Evolutionary conservation across 2,888 invertebrate species (phyloP), one percentile per base, ranked within the genome.

Genomic region (Stegana nigrithorax): DNA sequence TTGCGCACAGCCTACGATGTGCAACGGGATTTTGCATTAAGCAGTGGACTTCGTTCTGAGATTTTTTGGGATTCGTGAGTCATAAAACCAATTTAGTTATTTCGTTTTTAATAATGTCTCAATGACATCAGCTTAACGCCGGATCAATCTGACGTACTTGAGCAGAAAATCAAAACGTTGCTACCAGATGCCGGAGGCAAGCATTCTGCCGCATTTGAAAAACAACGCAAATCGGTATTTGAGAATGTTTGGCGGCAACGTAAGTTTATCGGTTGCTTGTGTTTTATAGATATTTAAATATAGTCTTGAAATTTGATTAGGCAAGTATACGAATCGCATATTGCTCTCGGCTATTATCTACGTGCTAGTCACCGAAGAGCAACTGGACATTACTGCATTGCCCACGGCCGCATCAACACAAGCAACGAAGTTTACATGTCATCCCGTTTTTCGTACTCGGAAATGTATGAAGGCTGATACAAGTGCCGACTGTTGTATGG

Each of bases 1-100:
- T 58, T 68, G 44, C 81, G 81, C 32, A 68, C 67, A 6, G 74
- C 73, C 0, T 69, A 61, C 23, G 77, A 80, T 21, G 80, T 82
- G 8, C 81, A 82, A 70, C 73, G 72, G 59, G 80, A 82, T 65
- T 80, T 82, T 59, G 82, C 80, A 1, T 62, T 68, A 1, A 71
- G 72, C 56, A 71, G 72, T 59, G 76, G 76, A 0, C 39, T 80
- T 26, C 68, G 78, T 2, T 70, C 73, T 0, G 74, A 79, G 68
- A 73, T 81, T 0, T 72, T 82, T 59, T 82, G 81, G 81, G 81
- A 82, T 61, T 72, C 77, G 81, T 82, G 69, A 19, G 81, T 75
- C 26, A 56, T 50, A 23, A n/a, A 23, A 8, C 51, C 17, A 8
- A 12, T 45, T 45, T 53, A 32, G 19, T 25, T 32, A 23, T 10